A percentile compares a stretch with the other conserved stretches of the same genome.
Evolutionary conservation across 2,888 invertebrate genomes (phyloP).

Genomic region (Strigamia crassipes): DNA sequence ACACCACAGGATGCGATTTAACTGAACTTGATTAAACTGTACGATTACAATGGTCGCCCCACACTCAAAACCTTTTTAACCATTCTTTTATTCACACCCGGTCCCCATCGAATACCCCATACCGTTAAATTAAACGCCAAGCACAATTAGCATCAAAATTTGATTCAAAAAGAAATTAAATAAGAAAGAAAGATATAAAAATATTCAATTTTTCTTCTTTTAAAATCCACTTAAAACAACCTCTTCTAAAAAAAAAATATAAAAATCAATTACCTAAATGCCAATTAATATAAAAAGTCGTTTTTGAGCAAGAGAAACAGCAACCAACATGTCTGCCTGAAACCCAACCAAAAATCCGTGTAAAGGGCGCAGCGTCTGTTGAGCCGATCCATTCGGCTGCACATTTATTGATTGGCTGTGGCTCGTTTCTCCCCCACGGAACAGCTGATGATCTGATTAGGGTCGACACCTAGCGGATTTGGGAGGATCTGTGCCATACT

Average conservation of each 20-base stretch:
- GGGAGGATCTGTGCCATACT: constrained; percentile 22
- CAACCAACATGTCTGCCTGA: constrained; percentile 25
- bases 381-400: constrained; percentile 34
- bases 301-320: neutral
- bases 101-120: neutral
- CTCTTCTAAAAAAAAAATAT: neutral
- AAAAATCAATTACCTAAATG: neutral
- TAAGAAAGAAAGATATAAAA: neutral
- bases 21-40: constrained; percentile 7
- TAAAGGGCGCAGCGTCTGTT: constrained; percentile 16
- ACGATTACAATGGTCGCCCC: neutral
- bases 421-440: constrained; percentile 37
- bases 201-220: too few species aligned
- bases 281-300: neutral
- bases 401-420: constrained; percentile 37
- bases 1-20: constrained; percentile 13
- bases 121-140: neutral
- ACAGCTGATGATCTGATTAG: constrained; percentile 34
- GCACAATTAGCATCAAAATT: neutral
- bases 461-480: constrained; percentile 37
- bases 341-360: constrained; percentile 13
- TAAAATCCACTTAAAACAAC: neutral
- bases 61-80: neutral
- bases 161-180: neutral
- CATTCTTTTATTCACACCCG: neutral